Evolutionary conservation across 2,797 vertebrate genomes (phyloP), one percentile per base, ranked within the genome.

Genomic region (Carduelis carduelis): DNA sequence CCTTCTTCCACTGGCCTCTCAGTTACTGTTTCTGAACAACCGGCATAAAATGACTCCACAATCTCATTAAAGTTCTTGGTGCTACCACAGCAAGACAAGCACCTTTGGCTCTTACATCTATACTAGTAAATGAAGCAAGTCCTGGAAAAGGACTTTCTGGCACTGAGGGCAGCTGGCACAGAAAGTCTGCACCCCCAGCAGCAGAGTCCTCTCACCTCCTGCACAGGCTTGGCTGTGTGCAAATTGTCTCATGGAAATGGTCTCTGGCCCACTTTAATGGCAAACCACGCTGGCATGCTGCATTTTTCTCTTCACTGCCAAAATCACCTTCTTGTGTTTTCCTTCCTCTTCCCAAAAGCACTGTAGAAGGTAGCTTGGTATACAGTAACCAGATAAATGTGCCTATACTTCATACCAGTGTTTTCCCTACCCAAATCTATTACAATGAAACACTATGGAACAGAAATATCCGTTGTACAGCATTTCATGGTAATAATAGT

Each of bases 401-500:
- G 37, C 46, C 87, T 56, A 23, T 34, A 3, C 2, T 53, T 90
- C 30, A 57, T 75, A 32, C 28, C 61, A 47, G 7, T 11, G 20
- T 39, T 61, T 61, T 94, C 56, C 26, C 59, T 74, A 44, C 7
- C 18, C 39, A 53, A 63, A 46, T 43, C 39, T 65, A 34, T 37
- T 21, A 72, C 60, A 91, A 50, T 53, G n/a, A 60, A 86, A 83
- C 11, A 22, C 43, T 41, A 28, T 30, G 53, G 83, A 89, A 53
- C 20, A 2, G 24, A 78, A 81, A 68, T 64, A 77, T 19, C n/a
- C 56, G 12, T 27, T 77, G 66, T 83, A 52, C 5, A 52, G 81
- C 56, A 68, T 39, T 88, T 86, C 56, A 83, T 65, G n/a, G 39
- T 63, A 94, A 87, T 87, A 81, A 83, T 19, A 79, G 74, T 41